Conservation (phyloP, 2,888 invertebrate genomes). For the Drosophila paramelanica region DNA sequence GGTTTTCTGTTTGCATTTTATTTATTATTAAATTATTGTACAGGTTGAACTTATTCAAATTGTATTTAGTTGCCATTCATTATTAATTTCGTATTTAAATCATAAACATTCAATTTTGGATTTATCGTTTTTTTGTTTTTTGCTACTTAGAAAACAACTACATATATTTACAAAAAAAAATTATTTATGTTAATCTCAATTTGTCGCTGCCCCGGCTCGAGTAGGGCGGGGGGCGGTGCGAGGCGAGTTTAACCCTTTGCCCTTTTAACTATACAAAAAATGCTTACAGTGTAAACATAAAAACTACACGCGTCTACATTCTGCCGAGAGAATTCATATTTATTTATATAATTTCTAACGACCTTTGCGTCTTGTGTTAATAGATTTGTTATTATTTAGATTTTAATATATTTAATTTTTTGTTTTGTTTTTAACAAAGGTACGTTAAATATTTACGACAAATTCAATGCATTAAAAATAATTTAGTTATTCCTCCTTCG, state of each 20-base stretch:
- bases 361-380: slow-evolving; percentile 58
- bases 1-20: slow-evolving; percentile 59
- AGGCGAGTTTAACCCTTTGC: slow-evolving; percentile 29
- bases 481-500: slow-evolving; percentile 54
- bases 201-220: slow-evolving; percentile 2
- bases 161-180: slow-evolving; percentile 69
- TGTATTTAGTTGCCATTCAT: slow-evolving; percentile 74
- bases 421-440: slow-evolving; percentile 79
- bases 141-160: slow-evolving; percentile 78
- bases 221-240: background rate
- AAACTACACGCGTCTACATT: slow-evolving; percentile 61
- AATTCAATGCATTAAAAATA: slow-evolving; percentile 79
- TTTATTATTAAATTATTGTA: slow-evolving; percentile 82
- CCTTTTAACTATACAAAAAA: slow-evolving; percentile 72
- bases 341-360: slow-evolving; percentile 44
- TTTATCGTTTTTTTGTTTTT: slow-evolving; percentile 40
- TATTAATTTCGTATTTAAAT: slow-evolving; percentile 59
- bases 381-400: slow-evolving; percentile 56
- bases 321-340: slow-evolving; percentile 45
- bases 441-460: slow-evolving; percentile 79
- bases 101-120: slow-evolving; percentile 66
- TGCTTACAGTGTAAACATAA: slow-evolving; percentile 70
- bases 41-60: slow-evolving; percentile 81
- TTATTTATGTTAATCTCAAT: slow-evolving; percentile 25
- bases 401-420: slow-evolving; percentile 32